Base-by-base conservation (phyloP, 64 coral and sea anemone species). In the Catalaphyllia jardinei region DNA sequence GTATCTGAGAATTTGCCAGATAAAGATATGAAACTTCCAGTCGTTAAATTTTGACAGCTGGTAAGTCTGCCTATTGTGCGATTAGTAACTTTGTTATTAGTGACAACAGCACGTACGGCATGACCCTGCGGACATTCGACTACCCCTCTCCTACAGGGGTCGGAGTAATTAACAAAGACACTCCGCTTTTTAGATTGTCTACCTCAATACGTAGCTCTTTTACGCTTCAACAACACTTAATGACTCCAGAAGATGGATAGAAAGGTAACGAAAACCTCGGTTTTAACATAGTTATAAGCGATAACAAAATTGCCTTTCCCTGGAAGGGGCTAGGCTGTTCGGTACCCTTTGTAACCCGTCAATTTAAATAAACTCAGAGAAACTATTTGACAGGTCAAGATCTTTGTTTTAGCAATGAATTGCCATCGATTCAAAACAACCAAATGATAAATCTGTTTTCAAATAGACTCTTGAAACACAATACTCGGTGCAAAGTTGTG, bases 301-400 rank as follows among this genome's bases (percentile, higher is more conserved):
- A 60, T 31, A 25, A 62, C 78, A 30, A 79, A 62, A 24, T 29
- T 14, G 14, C 31, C 14, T 62, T 51, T 80, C 3, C 29, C 7
- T 16, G 28, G 52, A 17, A 15, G 51, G 78, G 78, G 78, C 31
- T 11, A 54, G 55, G 17, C 16, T 17, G 52, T 17, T 33, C 12
- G 52, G 28, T 25, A n/a, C 64, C 25, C 25, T 42, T 18, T 67
- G 18, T 24, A 67, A 19, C 60, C 61, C 38, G 22, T 19, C 39
- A 71, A 71, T 51, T 42, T 38, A 64, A 71, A 85, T 71, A 19
- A 19, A 81, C 57, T 24, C 7, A 35, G 7, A 38, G n/a, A 85
- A 82, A 85, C 49, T 51, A 85, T 71, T 71, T 85, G 63, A 69
- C 63, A 42, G 81, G 81, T 85, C 81, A 85, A 85, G 81, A 85